Evolutionary conservation across 2,797 vertebrate genomes (phyloP), one percentile per base, ranked within the genome.

Genomic region (Squalus acanthias): DNA sequence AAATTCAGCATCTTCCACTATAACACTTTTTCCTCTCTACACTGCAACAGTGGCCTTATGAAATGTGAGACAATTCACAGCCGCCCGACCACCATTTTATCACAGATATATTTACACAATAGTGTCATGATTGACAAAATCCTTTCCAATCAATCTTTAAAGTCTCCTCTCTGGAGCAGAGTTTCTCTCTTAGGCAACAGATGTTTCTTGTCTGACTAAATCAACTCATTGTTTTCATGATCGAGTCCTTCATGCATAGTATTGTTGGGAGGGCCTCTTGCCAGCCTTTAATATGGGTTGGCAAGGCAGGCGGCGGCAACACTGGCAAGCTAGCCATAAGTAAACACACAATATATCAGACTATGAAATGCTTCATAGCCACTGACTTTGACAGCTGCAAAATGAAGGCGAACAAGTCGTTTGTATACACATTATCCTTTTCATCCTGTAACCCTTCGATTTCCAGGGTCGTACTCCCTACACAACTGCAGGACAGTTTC

Each of bases 81-180:
- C n/a, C 50, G 3, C 69, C 94, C 13, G 5, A 57, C 12, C 70
- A 95, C 26, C 94, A 95, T 95, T 95, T 95, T 72, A 95, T 95
- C 17, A 76, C 7, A 57, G 50, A 70, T 53, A 53, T 95, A 72
- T 95, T 95, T 53, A 70, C 24, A 95, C 39, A 76, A 95, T 74
- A 57, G 50, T 95, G 67, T 95, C 67, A 57, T 76, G 94, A 76
- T 76, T 74, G 70, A 53, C 24, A 95, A 74, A 95, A 53, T 57
- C 29, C 6, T 96, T 96, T 96, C 97, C 97, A 97, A 97, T 97
- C 97, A 97, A 96, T 97, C 97, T 97, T 97, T 96, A 92, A 96
- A 97, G 96, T 96, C 96, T 97, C 96, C 70, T 95, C 69, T 53
- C 70, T 74, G 13, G 53, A 74, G 50, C 13, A 57, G 13, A 74